A percentile compares a stretch with the other conserved stretches of the same genome.
phyloP scores from a whole-genome alignment of 2,113 vertebrate genomes.

The Hymenochirus boettgeri region DNA sequence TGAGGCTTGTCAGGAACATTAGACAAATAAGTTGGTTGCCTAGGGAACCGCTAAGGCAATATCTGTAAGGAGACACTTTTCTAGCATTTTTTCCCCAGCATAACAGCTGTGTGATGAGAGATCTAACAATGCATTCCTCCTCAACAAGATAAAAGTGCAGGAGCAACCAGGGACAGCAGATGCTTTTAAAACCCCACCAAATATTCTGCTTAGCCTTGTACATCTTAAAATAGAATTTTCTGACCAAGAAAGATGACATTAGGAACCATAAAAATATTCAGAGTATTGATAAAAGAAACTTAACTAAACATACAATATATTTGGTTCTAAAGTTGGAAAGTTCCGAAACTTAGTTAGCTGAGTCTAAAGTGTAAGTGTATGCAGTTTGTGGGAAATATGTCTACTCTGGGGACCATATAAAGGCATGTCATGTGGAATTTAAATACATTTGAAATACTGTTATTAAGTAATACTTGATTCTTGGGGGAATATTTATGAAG shows the following conservation, averaged over 20 bases:
- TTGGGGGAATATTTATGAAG: too few relatives aligned
- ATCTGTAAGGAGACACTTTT: not conserved
- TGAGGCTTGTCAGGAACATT: not conserved
- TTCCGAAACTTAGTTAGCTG: too few relatives aligned
- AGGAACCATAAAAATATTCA: not conserved
- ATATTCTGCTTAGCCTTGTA: constrained; percentile 10
- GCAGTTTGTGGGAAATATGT: too few relatives aligned
- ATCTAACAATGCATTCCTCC: constrained; percentile 34
- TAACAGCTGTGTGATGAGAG: constrained; percentile 34
- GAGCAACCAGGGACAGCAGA: constrained; percentile 34
- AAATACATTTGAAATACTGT: too few relatives aligned
- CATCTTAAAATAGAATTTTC: constrained; percentile 27
- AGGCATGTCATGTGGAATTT: too few relatives aligned
- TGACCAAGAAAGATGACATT: constrained; percentile 15
- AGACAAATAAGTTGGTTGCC: not conserved
- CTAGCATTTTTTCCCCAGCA: not conserved
- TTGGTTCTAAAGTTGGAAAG: too few relatives aligned
- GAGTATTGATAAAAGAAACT: not conserved
- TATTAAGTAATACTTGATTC: too few relatives aligned
- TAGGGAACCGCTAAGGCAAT: not conserved
- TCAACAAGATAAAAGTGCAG: constrained; percentile 26
- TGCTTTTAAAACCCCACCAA: constrained; percentile 33
- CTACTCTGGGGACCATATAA: too few relatives aligned
- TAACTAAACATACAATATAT: too few relatives aligned
- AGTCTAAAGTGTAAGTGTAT: too few relatives aligned